These are phyloP conservation scores for Crotophaga sulcirostris DNA, from an alignment of 2,113 vertebrate species.

Conservation along the genomic window DNA sequence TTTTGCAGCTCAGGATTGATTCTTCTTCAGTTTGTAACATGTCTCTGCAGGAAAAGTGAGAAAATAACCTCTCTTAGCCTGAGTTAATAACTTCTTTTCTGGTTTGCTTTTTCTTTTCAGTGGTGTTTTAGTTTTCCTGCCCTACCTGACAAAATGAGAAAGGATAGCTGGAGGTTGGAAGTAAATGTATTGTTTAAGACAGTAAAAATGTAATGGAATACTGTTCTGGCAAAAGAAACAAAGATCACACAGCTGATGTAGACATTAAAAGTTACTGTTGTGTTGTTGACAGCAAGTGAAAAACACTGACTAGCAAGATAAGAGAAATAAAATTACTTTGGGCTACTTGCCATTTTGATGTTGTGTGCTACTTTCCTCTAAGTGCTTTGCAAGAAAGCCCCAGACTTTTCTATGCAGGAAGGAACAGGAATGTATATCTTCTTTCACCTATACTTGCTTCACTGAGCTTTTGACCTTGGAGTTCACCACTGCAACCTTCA, in stretches of 20 bases:
- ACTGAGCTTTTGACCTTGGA: background rate
- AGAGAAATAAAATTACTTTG: background rate
- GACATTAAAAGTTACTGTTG: background rate
- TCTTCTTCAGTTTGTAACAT: background rate
- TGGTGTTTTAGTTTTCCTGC: background rate
- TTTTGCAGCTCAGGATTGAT: conserved; percentile 31
- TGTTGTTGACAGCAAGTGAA: background rate
- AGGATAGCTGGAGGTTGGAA: conserved; percentile 38
- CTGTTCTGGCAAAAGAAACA: background rate
- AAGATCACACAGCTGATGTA: background rate
- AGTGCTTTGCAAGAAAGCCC: background rate
- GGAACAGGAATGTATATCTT: background rate
- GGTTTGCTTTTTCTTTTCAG: background rate
- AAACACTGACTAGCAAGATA: background rate
- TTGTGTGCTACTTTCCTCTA: background rate
- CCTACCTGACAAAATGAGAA: conserved; percentile 53
- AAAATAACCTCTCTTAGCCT: background rate
- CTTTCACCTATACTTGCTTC: background rate
- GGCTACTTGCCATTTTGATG: background rate
- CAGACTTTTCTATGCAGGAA: background rate
- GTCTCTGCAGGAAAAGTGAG: conserved; percentile 36
- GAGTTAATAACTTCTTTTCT: conserved; percentile 33
- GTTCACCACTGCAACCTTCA: background rate
- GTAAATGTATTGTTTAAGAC: conserved; percentile 45
- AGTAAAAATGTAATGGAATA: conserved; percentile 32